Evolutionary conservation across 1,140 invertebrate species (phyloP).

Genomic region (Lucilia sericata): DNA sequence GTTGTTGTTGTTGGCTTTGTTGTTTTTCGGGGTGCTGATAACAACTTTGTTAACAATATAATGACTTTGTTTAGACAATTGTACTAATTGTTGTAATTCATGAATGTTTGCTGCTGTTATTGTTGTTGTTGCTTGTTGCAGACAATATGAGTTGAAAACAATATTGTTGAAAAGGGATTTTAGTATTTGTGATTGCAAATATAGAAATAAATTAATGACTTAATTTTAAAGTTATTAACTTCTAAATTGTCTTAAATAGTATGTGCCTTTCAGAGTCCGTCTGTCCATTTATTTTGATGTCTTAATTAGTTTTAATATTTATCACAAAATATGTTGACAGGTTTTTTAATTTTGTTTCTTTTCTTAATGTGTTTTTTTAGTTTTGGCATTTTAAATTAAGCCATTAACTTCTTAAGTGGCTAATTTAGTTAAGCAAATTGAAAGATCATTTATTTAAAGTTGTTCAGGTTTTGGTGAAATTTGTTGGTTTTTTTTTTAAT

Average conservation of each 20-base stretch:
- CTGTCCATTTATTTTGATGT: not conserved
- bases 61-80: slow-evolving; percentile 44
- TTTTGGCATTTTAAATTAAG: not conserved
- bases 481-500: too few species aligned
- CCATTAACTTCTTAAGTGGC: not conserved
- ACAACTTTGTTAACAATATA: slow-evolving; percentile 44
- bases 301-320: slow-evolving; percentile 6
- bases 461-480: too few species aligned
- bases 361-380: not conserved
- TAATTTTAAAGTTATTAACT: too few species aligned
- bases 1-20: slow-evolving; percentile 16
- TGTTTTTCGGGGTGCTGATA: slow-evolving; percentile 32
- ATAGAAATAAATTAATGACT: too few species aligned
- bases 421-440: not conserved
- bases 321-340: not conserved
- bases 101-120: slow-evolving; percentile 13
- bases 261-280: not conserved
- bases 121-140: not conserved
- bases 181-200: too few species aligned
- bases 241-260: too few species aligned
- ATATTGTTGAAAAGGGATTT: too few species aligned
- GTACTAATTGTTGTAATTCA: slow-evolving; percentile 43
- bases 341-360: not conserved
- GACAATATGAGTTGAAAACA: too few species aligned
- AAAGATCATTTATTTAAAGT: not conserved